Evolutionary conservation across 2,888 invertebrate species (phyloP).

Genomic region (Prenolepis imparis): DNA sequence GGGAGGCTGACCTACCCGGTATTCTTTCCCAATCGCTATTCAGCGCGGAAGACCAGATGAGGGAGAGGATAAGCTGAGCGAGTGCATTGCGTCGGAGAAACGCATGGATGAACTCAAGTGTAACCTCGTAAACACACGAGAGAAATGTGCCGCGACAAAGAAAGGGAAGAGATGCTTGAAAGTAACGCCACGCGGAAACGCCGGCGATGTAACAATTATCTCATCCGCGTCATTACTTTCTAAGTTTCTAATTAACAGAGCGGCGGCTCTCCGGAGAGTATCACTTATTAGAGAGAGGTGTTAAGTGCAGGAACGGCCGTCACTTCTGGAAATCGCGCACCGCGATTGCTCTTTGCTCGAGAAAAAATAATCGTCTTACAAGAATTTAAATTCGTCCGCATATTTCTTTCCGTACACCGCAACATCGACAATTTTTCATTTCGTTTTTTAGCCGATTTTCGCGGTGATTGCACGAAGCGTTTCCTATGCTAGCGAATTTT

Average conservation of each 20-base stretch:
- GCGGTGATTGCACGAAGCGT: neutral
- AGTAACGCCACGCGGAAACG: slow-evolving; percentile 55
- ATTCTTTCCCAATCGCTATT: slow-evolving; percentile 47
- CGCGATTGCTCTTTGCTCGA: neutral
- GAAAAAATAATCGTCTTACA: neutral
- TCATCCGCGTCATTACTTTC: slow-evolving; percentile 57
- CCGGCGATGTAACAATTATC: slow-evolving; percentile 54
- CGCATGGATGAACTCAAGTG: slow-evolving; percentile 51
- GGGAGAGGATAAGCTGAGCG: slow-evolving; percentile 35
- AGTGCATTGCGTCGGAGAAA: slow-evolving; percentile 48
- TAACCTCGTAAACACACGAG: slow-evolving; percentile 56
- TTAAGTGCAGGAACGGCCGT: slow-evolving; percentile 1
- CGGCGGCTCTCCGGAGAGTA: slow-evolving; percentile 9
- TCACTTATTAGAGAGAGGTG: slow-evolving; percentile 44
- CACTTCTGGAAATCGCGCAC: neutral
- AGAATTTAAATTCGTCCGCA: neutral
- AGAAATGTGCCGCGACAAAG: slow-evolving; percentile 58
- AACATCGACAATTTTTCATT: neutral
- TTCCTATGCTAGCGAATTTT: neutral
- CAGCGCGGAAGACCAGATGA: slow-evolving; percentile 52
- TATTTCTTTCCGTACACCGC: neutral
- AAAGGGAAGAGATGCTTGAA: slow-evolving; percentile 51
- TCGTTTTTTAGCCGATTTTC: neutral
- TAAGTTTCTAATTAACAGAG: slow-evolving; percentile 54
- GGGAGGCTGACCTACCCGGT: slow-evolving; percentile 38